Evolutionary conservation across 1,140 invertebrate species (phyloP), one percentile per base, ranked within the genome.

Genomic region (Anastrepha obliqua): DNA sequence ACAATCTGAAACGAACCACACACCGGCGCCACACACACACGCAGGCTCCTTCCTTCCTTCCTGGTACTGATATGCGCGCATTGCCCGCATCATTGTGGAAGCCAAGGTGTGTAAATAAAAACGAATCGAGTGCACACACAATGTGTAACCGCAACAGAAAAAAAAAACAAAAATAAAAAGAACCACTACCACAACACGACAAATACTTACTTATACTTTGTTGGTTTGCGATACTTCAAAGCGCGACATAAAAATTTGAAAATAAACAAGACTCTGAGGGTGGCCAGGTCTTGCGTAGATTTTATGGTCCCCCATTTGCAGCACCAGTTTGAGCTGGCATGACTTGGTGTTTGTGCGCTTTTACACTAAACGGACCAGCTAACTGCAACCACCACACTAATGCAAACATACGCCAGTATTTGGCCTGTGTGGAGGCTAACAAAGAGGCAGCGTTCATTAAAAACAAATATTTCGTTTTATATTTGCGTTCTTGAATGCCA

Each of bases 221-320:
- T 67, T 67, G 8, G 39, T 67, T 67, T 39, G 2, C 29, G 64
- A 4, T 15, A 67, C 20, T 67, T 29, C 64, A 67, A 67, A 67
- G 64, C 20, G 64, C 64, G 64, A 15, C 64, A 67, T 42, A 42
- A 42, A 67, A 67, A 67, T 67, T 67, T 29, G 64, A 67, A 67
- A 67, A 39, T 67, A 67, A 67, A 42, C 9, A 20, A 20, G 64
- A 13, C 8, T 29, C 29, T 29, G 20, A 0, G 29, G 9, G 9
- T 5, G 29, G 64, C 64, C 8, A 39, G 11, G 51, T 13, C 64
- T 39, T 67, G 29, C 64, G 29, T 42, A 67, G 6, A 3, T 55
- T 8, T 11, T 42, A 20, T 29, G 39, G 64, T 13, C 11, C 29
- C 3, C 15, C 17, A 64, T 7, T n/a, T n/a, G 7, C 62, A 64